Percentiles rank a stretch among this genome's conserved stretches.
phyloP scores from a whole-genome alignment of 92 coral and sea anemone species.

The Palythoa grandis region DNA sequence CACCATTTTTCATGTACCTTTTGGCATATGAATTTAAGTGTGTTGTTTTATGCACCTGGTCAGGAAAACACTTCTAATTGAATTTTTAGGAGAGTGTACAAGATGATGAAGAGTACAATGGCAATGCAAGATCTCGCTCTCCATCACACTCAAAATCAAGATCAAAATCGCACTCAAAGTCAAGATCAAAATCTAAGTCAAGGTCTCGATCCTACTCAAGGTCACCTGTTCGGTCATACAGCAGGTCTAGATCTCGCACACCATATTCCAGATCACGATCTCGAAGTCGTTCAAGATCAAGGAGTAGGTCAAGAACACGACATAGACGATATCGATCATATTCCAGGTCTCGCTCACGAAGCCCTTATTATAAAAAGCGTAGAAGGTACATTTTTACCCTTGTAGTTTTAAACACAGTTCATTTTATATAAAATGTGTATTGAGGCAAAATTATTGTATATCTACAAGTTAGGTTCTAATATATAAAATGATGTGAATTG shows the following conservation, averaged over 20 bases:
- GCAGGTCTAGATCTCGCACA: slow-evolving; percentile 80
- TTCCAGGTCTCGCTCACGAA: slow-evolving; percentile 90
- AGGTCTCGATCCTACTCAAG: slow-evolving; percentile 77
- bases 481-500: no score
- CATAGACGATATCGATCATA: slow-evolving; percentile 60
- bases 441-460: no score
- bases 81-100: slow-evolving; percentile 58
- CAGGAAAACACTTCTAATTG: not conserved
- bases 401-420: no score
- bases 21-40: no score
- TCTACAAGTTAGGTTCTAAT: no score
- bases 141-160: slow-evolving; percentile 77
- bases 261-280: slow-evolving; percentile 68
- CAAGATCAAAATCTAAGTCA: slow-evolving; percentile 71
- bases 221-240: slow-evolving; percentile 63
- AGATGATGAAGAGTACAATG: slow-evolving; percentile 64
- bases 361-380: slow-evolving; percentile 82
- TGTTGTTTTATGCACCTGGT: no score
- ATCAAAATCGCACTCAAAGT: slow-evolving; percentile 22
- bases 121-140: slow-evolving; percentile 73
- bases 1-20: no score
- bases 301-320: slow-evolving; percentile 66
- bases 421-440: no score
- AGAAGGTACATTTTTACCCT: slow-evolving; percentile 43
- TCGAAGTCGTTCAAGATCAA: slow-evolving; percentile 67